phyloP scores from a whole-genome alignment of 92 coral and sea anemone species.

The Virgularia gustaviana region DNA sequence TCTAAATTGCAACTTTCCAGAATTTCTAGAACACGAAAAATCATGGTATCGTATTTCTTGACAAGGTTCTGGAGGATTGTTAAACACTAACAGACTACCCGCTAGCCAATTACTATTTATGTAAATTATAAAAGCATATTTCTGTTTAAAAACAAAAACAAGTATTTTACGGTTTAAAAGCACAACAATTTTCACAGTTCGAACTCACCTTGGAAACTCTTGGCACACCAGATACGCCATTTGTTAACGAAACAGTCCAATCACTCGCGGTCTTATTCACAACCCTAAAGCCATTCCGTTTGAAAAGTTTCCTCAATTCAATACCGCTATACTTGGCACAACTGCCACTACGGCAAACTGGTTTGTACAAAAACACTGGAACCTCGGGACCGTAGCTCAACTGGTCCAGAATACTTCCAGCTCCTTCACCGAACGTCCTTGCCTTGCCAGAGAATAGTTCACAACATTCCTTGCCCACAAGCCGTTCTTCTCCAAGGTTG shows the following conservation, averaged over 20 bases:
- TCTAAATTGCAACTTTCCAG: too few species aligned
- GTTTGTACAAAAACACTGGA: slow-evolving; percentile 37
- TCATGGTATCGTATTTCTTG: too few species aligned
- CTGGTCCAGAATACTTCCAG: slow-evolving; percentile 17
- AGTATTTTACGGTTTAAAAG: too few species aligned
- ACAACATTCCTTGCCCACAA: background rate
- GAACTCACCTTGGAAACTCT: slow-evolving; percentile 22
- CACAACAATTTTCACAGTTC: background rate
- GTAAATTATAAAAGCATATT: background rate
- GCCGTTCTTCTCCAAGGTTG: background rate
- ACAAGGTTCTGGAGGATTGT: too few species aligned
- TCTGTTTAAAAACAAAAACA: too few species aligned
- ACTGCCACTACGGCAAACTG: slow-evolving; percentile 34
- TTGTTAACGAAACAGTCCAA: slow-evolving; percentile 33
- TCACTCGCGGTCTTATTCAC: slow-evolving; percentile 19
- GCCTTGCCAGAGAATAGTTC: background rate
- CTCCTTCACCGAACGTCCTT: slow-evolving; percentile 17
- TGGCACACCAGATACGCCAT: slow-evolving; percentile 33
- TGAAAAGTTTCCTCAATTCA: slow-evolving; percentile 24
- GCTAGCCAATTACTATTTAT: too few species aligned
- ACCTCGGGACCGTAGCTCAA: slow-evolving; percentile 16
- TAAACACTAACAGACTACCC: too few species aligned
- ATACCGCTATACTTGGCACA: slow-evolving; percentile 27
- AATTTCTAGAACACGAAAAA: too few species aligned
- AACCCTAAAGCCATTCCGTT: slow-evolving; percentile 25